Conservation (phyloP, 2,888 invertebrate genomes). For the Eremobia ochroleuca region DNA sequence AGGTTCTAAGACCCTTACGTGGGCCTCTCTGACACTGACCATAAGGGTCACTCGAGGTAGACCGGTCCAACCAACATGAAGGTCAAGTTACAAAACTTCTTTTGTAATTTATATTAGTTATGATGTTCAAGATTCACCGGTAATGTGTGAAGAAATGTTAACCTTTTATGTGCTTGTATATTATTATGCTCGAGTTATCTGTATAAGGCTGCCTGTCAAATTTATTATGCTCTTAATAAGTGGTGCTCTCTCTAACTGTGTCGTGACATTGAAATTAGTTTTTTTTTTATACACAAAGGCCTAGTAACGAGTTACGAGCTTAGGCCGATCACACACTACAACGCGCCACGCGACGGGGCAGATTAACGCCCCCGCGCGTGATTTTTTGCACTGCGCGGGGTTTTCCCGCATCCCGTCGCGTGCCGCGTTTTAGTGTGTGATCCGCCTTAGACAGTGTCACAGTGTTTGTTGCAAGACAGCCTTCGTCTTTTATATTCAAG, state of each 20-base stretch:
- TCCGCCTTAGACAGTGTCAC: not conserved
- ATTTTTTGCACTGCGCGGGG: too few relatives aligned
- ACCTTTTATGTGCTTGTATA: constrained; percentile 11
- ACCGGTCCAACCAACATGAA: constrained; percentile 53
- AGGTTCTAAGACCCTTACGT: constrained; percentile 45
- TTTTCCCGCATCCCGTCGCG: not conserved
- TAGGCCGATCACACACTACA: not conserved
- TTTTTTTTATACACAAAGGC: not conserved
- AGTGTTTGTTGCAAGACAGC: not conserved
- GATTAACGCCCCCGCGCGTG: not conserved
- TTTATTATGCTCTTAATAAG: constrained; percentile 11
- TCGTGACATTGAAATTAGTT: constrained; percentile 15
- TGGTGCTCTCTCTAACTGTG: constrained; percentile 10
- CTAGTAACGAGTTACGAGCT: not conserved
- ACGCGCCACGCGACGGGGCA: not conserved
- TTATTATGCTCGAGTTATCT: constrained; percentile 2
- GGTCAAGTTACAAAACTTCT: constrained; percentile 65
- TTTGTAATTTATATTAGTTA: constrained; percentile 56
- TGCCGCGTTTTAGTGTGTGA: not conserved
- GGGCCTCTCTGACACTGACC: constrained; percentile 58
- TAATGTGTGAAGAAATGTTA: constrained; percentile 24
- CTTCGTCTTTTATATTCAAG: not conserved
- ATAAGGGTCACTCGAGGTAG: constrained; percentile 15
- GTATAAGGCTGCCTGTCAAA: constrained; percentile 9
- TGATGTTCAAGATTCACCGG: constrained; percentile 27